These are phyloP conservation scores for Noturus placidus DNA, from an alignment of 2,113 vertebrate genomes.

Conservation along the genomic window DNA sequence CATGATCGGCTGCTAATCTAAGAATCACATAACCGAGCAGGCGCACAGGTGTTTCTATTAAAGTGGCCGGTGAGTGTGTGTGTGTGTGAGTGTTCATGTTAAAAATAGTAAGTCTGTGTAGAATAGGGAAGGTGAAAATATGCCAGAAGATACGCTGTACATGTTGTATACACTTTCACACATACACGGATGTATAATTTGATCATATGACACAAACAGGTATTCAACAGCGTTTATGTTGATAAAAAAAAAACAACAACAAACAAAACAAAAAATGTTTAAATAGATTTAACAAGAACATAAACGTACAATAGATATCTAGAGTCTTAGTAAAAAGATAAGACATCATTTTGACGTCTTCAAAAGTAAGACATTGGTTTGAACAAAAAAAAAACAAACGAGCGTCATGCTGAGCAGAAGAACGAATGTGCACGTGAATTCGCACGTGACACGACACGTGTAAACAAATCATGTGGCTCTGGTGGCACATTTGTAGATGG, in stretches of 20 bases:
- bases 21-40: not conserved
- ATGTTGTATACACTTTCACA: slow-evolving; percentile 20
- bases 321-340: slow-evolving; percentile 7
- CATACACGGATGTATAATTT: slow-evolving; percentile 23
- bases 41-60: not conserved
- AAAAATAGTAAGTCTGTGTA: slow-evolving; percentile 22
- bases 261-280: not conserved
- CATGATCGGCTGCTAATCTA: not conserved
- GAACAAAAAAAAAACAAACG: slow-evolving; percentile 1
- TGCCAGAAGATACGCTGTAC: not conserved
- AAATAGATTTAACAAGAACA: slow-evolving; percentile 25
- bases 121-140: not conserved
- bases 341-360: not conserved
- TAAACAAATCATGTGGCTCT: slow-evolving; percentile 34
- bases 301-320: slow-evolving; percentile 11
- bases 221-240: slow-evolving; percentile 31
- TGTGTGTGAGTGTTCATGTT: not conserved
- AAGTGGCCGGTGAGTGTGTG: not conserved
- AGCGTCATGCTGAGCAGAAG: slow-evolving; percentile 41
- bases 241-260: not conserved
- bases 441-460: slow-evolving; percentile 5
- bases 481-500: slow-evolving; percentile 38
- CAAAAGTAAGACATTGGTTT: slow-evolving; percentile 3
- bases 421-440: slow-evolving; percentile 26
- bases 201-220: slow-evolving; percentile 35